These are phyloP conservation scores for Euleptes europaea DNA, from an alignment of 2,113 vertebrate genomes.

Conservation along the genomic window DNA sequence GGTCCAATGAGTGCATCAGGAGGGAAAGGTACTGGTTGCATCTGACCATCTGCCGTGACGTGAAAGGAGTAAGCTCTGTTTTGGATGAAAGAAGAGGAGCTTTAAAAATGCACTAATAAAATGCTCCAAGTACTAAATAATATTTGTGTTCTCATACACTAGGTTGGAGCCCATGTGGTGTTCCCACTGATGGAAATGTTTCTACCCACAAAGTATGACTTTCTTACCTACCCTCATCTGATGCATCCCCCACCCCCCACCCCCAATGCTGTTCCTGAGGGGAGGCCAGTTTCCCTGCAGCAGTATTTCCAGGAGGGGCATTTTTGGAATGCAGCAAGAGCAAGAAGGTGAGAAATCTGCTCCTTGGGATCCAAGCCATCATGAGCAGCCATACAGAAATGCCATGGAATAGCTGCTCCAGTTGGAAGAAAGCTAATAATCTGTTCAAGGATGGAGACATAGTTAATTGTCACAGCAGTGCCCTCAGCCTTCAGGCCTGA, in stretches of 20 bases:
- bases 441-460: not conserved
- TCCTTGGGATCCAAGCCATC: not conserved
- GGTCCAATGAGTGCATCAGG: slow-evolving; percentile 92
- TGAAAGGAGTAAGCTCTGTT: slow-evolving; percentile 86
- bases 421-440: not conserved
- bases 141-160: not conserved
- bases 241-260: too few species aligned
- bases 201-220: too few species aligned
- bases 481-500: not conserved
- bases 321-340: too few species aligned
- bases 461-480: not conserved
- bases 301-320: too few species aligned
- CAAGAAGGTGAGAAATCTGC: too few species aligned
- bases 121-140: not conserved
- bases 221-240: too few species aligned
- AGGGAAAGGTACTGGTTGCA: slow-evolving; percentile 94
- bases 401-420: not conserved
- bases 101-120: not conserved
- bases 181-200: too few species aligned
- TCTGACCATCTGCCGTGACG: slow-evolving; percentile 92
- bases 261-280: too few species aligned
- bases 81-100: not conserved
- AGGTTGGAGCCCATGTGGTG: too few species aligned
- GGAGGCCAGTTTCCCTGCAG: too few species aligned
- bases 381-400: not conserved